Percentiles rank a stretch among this genome's conserved stretches.
Conservation (phyloP, 2,888 invertebrate species). For the Antitype chi region DNA sequence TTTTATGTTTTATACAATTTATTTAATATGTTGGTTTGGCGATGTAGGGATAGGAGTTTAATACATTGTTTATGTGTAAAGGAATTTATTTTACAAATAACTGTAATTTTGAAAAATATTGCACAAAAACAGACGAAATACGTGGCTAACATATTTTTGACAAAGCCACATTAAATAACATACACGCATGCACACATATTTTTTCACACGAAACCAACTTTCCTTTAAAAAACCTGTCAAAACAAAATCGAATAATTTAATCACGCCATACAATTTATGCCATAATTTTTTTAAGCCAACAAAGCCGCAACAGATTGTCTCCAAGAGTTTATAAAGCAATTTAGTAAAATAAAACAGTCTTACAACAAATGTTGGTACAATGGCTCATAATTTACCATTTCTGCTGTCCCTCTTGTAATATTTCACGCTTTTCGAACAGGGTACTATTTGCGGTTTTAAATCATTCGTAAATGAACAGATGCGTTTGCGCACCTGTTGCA, state of each 20-base stretch:
- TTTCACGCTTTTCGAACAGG: slow-evolving; percentile 72
- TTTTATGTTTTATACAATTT: slow-evolving; percentile 39
- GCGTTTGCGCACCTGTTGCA: slow-evolving; percentile 75
- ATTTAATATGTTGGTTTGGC: slow-evolving; percentile 17
- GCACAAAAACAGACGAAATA: neutral
- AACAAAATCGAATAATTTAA: slow-evolving; percentile 2
- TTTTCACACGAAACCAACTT: neutral
- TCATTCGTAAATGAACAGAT: slow-evolving; percentile 77
- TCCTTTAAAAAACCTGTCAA: neutral
- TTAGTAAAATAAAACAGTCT: slow-evolving; percentile 36
- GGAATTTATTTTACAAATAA: neutral
- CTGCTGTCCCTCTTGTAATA: slow-evolving; percentile 61
- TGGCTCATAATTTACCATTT: slow-evolving; percentile 50
- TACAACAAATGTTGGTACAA: slow-evolving; percentile 22
- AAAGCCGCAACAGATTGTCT: slow-evolving; percentile 37
- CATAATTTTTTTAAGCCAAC: slow-evolving; percentile 5
- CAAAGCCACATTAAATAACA: neutral
- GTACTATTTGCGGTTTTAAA: slow-evolving; percentile 82
- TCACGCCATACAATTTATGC: slow-evolving; percentile 1
- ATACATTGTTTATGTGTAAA: neutral
- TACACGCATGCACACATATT: neutral
- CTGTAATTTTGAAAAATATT: neutral
- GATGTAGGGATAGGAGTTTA: neutral
- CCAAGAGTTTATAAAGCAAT: slow-evolving; percentile 41
- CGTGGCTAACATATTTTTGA: neutral